These are phyloP conservation scores for Drosophila colorata DNA, from an alignment of 2,888 invertebrate genomes.

Conservation along the genomic window DNA sequence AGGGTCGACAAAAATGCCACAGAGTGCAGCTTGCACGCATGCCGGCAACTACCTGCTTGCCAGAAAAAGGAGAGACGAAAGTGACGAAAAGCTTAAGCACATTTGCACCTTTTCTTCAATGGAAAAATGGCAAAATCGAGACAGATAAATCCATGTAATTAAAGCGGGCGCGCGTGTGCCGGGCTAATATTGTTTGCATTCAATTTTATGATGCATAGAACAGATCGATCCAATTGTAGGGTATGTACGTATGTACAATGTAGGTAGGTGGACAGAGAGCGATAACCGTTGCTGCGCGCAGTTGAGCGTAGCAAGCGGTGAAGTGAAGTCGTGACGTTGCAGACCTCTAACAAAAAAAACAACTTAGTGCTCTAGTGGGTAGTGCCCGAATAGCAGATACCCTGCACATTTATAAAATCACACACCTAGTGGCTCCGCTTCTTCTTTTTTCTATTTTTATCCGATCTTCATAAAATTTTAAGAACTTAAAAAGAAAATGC, in stretches of 20 bases:
- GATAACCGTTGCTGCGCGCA: neutral
- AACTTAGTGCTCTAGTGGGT: neutral
- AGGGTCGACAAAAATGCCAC: conserved; percentile 7
- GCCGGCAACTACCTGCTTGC: conserved; percentile 26
- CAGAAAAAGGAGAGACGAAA: neutral
- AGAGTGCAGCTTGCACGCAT: conserved; percentile 37
- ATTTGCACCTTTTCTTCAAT: conserved; percentile 54
- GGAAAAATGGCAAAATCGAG: conserved; percentile 42
- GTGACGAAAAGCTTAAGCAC: conserved; percentile 9
- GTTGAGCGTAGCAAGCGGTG: neutral
- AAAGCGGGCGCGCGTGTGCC: conserved; percentile 50
- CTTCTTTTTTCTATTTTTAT: no score
- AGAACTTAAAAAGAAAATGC: no score
- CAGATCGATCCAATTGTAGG: neutral
- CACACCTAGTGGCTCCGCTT: neutral
- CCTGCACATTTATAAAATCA: no score
- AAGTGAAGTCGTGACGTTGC: neutral
- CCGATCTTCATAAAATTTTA: no score
- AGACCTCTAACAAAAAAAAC: neutral
- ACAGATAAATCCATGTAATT: conserved; percentile 39
- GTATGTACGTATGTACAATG: neutral
- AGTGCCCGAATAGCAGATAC: neutral
- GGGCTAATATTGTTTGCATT: conserved; percentile 32
- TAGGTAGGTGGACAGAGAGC: neutral
- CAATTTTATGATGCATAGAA: conserved; percentile 15